phyloP scores from a whole-genome alignment of 1,140 invertebrate species.

The Drosophila bocqueti region DNA sequence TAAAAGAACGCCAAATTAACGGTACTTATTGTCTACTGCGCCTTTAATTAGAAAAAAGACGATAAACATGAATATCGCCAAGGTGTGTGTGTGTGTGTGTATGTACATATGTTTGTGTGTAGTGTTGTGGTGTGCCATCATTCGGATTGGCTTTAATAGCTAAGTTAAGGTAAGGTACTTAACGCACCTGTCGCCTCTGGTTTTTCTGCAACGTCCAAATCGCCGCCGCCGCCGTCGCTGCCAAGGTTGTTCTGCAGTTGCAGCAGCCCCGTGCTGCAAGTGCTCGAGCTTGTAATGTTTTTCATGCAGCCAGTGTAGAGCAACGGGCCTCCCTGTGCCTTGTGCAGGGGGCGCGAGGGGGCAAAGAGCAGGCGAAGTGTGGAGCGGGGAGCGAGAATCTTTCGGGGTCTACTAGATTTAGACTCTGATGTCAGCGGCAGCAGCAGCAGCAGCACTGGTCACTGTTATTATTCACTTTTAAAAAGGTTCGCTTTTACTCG shows the following conservation, averaged over 20 bases:
- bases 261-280: constrained; percentile 82
- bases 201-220: constrained; percentile 74
- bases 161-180: constrained; percentile 17
- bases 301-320: constrained; percentile 81
- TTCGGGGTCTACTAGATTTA: constrained; percentile 31
- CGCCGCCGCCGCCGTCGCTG: constrained; percentile 74
- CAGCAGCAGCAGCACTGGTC: constrained; percentile 38
- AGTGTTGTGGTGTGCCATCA: not conserved
- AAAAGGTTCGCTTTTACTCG: constrained; percentile 21
- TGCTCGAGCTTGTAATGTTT: constrained; percentile 83
- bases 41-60: constrained; percentile 21
- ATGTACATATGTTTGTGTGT: not conserved
- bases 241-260: constrained; percentile 81
- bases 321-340: constrained; percentile 16
- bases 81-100: not conserved
- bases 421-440: constrained; percentile 59
- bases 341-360: not conserved
- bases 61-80: constrained; percentile 16
- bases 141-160: constrained; percentile 18
- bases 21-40: constrained; percentile 24
- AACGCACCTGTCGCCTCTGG: constrained; percentile 73
- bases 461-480: constrained; percentile 26
- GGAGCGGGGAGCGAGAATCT: constrained; percentile 16
- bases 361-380: not conserved
- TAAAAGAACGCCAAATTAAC: constrained; percentile 24